Evolutionary conservation across 30 jellyfish, hydroid and myxozoan genomes (phyloP), one percentile per base, ranked within the genome.

Genomic region (Chrysaora quinquecirrha): DNA sequence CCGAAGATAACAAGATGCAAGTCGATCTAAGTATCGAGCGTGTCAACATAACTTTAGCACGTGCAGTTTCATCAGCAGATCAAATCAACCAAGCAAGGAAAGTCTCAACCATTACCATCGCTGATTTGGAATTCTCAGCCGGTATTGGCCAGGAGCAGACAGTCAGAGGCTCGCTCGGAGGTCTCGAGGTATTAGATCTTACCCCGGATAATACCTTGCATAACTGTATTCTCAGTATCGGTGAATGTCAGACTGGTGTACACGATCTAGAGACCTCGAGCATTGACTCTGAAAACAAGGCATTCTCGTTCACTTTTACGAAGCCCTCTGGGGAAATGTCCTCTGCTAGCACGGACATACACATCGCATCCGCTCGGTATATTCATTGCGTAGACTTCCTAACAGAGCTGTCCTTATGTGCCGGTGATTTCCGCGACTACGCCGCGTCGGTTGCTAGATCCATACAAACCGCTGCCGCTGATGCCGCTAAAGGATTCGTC

Each of bases 401-500:
- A 6, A 31, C 91, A 20, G 99, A 95, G 66, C 71, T 95, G 60
- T 50, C 69, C 22, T 82, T 88, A 27, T 95, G 96, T 68, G 96
- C 95, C 18, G 97, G 99, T 10, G 99, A 95, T 65, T 95, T 79
- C 74, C 91, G 78, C 11, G 95, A 78, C 33, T 95, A 95, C 75
- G 97, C 97, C 12, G 76, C 87, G 0, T 62, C 90, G 0, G 78
- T 88, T 48, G 97, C 97, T 1, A 61, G 48, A 56, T 95, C 99
- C 3, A 63, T 95, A 12, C 97, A 95, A 54, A 68, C 89, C 31
- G 97, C 99, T 2, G 99, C 99, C 1, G 84, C 97, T 1, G 99
- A 95, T 67, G 95, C 82, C 80, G 99, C 99, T 19, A 95, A 81
- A 56, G 95, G 91, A 76, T 78, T 95, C 60, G 97, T 95, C 21